Base-by-base conservation (phyloP, 1,140 invertebrate genomes). In the Neodiprion lecontei region DNA sequence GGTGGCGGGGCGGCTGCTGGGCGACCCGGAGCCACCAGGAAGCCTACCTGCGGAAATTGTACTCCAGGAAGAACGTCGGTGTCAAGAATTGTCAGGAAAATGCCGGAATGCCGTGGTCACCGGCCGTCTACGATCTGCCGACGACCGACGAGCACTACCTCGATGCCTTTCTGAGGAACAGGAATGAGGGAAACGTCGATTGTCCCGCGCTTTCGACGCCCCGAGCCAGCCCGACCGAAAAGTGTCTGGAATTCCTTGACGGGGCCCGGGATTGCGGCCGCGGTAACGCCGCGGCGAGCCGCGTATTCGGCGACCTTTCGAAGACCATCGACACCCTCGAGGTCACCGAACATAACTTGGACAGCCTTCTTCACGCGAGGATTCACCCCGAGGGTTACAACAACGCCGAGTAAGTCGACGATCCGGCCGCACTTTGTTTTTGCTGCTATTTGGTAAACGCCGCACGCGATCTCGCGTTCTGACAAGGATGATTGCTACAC, bases 1-100 rank as follows among this genome's bases (percentile, higher is more conserved):
- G 88, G 88, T 89, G 88, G 87, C 82, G 83, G 21, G 86, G 86
- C 67, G 86, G 86, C 23, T 89, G 88, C 48, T 89, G 88, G 88
- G 84, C 87, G 28, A 87, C 86, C 8, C 82, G 86, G 7, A 81
- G 85, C 72, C 88, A 89, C 72, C 88, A 89, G 72, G 88, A 89
- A 74, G 87, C 88, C 10, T 88, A 88, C 67, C 79, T 88, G n/a
- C 81, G 88, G 7, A 85, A 83, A 48, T 80, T 88, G 4, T 88
- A 88, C 75, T 87, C 83, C 0, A 80, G 82, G 23, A 89, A 87
- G 53, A 86, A 84, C 70, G 79, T 72, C 71, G 48, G 48, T 14
- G 75, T 40, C 0, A 77, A 77, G 3, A 69, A 48, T 61, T 61
- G 11, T 7, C 53, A 61, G 9, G 53, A 61, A 14, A 61, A 61